Percentiles rank a stretch among this genome's conserved stretches.
These are phyloP conservation scores for Eupelmus urozonus DNA, from an alignment of 2,888 invertebrate genomes.

Conservation along the genomic window DNA sequence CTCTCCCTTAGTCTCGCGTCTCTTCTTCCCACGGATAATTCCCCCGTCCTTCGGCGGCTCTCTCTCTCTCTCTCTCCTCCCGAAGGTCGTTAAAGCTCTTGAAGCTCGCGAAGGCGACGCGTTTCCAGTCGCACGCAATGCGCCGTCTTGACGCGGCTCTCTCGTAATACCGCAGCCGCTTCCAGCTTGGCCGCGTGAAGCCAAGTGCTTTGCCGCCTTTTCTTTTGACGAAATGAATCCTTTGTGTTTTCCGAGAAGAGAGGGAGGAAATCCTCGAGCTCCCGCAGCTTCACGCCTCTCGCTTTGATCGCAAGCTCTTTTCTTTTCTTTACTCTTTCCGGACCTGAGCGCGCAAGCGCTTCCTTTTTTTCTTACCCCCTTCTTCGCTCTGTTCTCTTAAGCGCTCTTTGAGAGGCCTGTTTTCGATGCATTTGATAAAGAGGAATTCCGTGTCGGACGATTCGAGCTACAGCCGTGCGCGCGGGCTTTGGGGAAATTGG, in stretches of 20 bases:
- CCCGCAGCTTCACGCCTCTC: conserved; percentile 18
- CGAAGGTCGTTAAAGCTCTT: conserved; percentile 4
- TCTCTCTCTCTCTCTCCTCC: neutral
- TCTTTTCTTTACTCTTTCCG: neutral
- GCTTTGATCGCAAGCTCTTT: conserved; percentile 29
- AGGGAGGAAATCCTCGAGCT: conserved; percentile 34
- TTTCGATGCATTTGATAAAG: conserved; percentile 33
- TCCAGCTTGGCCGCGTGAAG: conserved; percentile 9
- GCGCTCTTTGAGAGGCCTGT: neutral
- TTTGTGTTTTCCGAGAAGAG: conserved; percentile 43
- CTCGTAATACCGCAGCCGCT: neutral
- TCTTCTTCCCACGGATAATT: conserved; percentile 13
- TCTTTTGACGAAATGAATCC: conserved; percentile 55
- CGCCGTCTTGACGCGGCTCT: neutral
- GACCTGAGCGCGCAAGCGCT: no score
- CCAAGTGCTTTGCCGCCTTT: conserved; percentile 48
- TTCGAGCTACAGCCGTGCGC: neutral
- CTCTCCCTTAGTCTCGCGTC: no score
- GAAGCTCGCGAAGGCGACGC: no score
- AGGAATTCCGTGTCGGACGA: conserved; percentile 3
- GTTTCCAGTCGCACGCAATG: no score
- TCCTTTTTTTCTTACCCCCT: neutral
- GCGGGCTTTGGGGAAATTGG: neutral
- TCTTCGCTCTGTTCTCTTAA: conserved; percentile 20
- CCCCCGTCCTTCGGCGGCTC: conserved; percentile 5